Evolutionary conservation across 2,113 vertebrate genomes (phyloP).

Genomic region (Hemiprocne comata): DNA sequence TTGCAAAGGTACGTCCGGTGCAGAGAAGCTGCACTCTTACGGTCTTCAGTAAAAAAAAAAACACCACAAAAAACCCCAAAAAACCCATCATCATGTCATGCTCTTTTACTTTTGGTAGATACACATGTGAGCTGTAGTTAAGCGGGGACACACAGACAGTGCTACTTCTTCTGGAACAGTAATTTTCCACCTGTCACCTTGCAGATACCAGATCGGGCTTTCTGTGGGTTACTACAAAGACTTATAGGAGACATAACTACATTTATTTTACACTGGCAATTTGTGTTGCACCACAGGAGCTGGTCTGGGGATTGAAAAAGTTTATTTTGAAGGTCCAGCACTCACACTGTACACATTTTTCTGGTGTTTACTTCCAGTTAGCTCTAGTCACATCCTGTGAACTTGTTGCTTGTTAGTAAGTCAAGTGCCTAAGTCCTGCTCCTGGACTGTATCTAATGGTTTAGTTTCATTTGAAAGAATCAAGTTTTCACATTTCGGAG

Average conservation of each 20-base stretch:
- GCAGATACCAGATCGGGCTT: background rate
- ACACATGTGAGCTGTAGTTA: fast-evolving
- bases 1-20: constrained; percentile 85
- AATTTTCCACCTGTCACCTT: background rate
- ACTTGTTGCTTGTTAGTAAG: background rate
- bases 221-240: background rate
- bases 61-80: too few relatives aligned
- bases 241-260: background rate
- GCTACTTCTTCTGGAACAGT: background rate
- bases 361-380: background rate
- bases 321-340: background rate
- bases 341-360: background rate
- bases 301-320: background rate
- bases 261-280: background rate
- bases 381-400: background rate
- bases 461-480: background rate
- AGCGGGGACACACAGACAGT: background rate
- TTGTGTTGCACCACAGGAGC: background rate
- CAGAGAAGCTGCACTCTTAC: background rate
- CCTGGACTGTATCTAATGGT: background rate
- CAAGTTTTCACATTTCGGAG: background rate
- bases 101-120: background rate
- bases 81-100: background rate
- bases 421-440: background rate
- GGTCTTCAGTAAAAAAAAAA: background rate